Base-by-base conservation (phyloP, 2,888 invertebrate species). In the Ganaspis brasiliensis region DNA sequence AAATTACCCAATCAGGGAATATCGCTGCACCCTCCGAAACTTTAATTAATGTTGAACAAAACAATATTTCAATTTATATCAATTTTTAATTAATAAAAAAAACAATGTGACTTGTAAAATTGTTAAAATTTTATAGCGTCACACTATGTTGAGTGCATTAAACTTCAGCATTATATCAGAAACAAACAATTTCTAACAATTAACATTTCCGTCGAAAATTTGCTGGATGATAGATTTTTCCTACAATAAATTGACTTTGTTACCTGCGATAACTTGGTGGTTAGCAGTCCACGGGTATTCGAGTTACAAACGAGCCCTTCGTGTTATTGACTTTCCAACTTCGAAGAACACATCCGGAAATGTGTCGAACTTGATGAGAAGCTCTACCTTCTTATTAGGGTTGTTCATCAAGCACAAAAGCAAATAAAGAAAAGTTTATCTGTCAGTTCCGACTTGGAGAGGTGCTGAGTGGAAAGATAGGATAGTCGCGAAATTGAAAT, bases 301-400 rank as follows among this genome's bases (percentile, higher is more conserved):
- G 45, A 45, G 19, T 52, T 52, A 52, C 52, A 21, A 45, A 67
- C 24, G 24, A 45, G n/a, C 45, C 19, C 21, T 16, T 31, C 67
- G 74, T 49, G 75, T 72, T 78, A 78, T 78, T 78, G 80, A 82
- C 75, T 72, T 61, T 70, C 49, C 21, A 80, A 82, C 75, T 81
- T 80, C 63, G 72, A 72, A 61, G 59, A 59, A 74, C 70, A 59
- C 72, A 31, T 40, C 52, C 55, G 52, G 49, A 71, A 75, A 67
- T 45, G 45, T 67, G 45, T n/a, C 40, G 45, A 67, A 45, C 40
- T 52, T 67, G 16, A 45, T 67, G 24, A 59, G 35, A 45, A 24
- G 67, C 67, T 45, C 24, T 52, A 16, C 21, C 14, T 37, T 45
- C 61, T 82, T 82, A 82, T 81, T 75, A 79, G 67, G 76, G 70